Evolutionary conservation across 2,888 invertebrate species (phyloP), one percentile per base, ranked within the genome.

Genomic region (Athrips mouffetella): DNA sequence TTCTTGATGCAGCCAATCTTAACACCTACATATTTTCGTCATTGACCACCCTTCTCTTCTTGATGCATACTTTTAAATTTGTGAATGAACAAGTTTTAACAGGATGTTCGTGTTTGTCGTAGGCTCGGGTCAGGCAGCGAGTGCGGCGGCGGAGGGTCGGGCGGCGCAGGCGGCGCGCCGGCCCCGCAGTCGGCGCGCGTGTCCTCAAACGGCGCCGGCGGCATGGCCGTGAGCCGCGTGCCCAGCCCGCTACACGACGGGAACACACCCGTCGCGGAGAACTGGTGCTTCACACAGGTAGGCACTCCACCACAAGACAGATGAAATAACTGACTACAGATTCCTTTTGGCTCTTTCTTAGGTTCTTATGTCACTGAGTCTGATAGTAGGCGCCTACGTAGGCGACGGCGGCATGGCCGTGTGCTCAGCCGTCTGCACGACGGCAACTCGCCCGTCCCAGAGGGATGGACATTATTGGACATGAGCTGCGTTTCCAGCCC

Each of bases 221-320:
- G 94, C 90, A 96, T 96, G 96, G 96, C 97, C 91, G 96, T 97
- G 89, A 96, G 96, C 91, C 94, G 97, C 79, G 97, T 98, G 84
- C 97, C 98, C 79, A 97, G 97, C 90, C 97, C 97, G 84, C 94
- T 97, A 77, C 95, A 95, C 89, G 96, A 96, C 93, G 95, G 95
- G 83, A 96, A 96, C 90, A 96, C 96, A 77, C 98, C 99, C 74
- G 98, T 98, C 68, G 99, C 99, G 56, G 99, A 99, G 89, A 99
- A 98, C 91, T 99, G 99, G 99, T 99, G 99, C 92, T 99, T 98
- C 87, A 99, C 99, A 83, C 98, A 98, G 95, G 98, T 98, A 91
- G 53, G 49, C 48, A 13, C 27, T 3, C 6, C 1, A 35, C 20
- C 16, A 16, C 15, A 13, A 31, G n/a, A 13, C 6, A 11, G 18